Percentiles rank a stretch among this genome's conserved stretches.
These are phyloP conservation scores for Typhlichthys eigenmanni DNA, from an alignment of 2,797 vertebrate genomes.

Conservation along the genomic window DNA sequence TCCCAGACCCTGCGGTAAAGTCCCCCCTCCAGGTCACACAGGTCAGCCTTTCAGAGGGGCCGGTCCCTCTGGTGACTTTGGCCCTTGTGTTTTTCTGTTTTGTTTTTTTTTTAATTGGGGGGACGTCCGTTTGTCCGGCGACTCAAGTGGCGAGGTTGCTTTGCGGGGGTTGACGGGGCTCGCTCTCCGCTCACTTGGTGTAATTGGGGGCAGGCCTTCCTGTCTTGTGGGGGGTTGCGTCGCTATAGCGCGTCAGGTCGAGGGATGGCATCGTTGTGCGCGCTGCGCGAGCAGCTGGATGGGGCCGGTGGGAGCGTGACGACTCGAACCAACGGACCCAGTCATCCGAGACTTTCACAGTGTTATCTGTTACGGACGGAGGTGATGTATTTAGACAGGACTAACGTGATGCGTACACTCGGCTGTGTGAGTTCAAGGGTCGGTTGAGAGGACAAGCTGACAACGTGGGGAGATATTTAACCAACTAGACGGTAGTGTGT, in stretches of 20 bases:
- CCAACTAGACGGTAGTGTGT: no score
- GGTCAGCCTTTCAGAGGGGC: conserved; percentile 42
- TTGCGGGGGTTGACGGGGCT: conserved; percentile 9
- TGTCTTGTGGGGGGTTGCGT: conserved; percentile 39
- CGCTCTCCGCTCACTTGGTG: conserved; percentile 60
- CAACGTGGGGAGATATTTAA: no score
- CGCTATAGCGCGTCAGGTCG: conserved; percentile 5
- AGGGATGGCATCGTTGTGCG: conserved; percentile 17
- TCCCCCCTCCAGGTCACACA: conserved; percentile 31
- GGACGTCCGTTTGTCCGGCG: conserved; percentile 34
- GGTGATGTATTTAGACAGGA: neutral
- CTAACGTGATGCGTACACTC: conserved; percentile 18
- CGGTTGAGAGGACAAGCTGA: no score
- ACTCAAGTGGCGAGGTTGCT: conserved; percentile 55
- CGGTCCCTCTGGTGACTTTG: conserved; percentile 36
- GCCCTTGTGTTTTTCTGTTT: conserved; percentile 31
- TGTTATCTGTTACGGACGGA: conserved; percentile 14
- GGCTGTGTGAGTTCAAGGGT: conserved; percentile 20
- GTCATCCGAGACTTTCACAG: conserved; percentile 25
- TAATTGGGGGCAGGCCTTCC: conserved; percentile 54
- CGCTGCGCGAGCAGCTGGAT: conserved; percentile 56
- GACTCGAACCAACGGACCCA: conserved; percentile 23
- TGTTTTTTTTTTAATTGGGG: conserved; percentile 48
- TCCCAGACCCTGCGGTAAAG: conserved; percentile 22
- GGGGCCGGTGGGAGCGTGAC: conserved; percentile 28